Base-by-base conservation (phyloP, 2,797 vertebrate species). In the Gallinago nigripennis region DNA sequence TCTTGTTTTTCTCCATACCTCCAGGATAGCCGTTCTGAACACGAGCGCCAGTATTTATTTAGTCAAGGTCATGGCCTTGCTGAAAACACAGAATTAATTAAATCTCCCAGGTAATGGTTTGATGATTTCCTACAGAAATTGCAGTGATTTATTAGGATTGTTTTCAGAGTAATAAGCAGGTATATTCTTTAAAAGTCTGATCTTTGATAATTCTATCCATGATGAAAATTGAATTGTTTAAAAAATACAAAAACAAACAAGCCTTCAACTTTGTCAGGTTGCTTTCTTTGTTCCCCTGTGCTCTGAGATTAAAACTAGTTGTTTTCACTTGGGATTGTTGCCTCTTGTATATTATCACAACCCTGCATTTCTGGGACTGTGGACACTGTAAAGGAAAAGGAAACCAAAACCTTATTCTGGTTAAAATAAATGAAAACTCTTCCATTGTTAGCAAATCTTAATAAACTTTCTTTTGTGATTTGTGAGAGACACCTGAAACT, bases 21-120 rank as follows among this genome's bases (percentile, higher is more conserved):
- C 53, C 90, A 99, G 99, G 99, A 99, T 7, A 98, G 99, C 28
- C 99, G 98, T 58, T 99, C 99, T 0, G 99, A 99, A 91, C 99
- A 99, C 0, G 99, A 99, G 90, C 98, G 98, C 68, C 99, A 99
- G 97, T 99, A 99, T 97, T 98, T 99, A 92, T 99, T 98, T 96
- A 99, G 99, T 93, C 99, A 99, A 97, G 98, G 98, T 3, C 98
- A 97, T 28, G 98, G 98, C 4, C 95, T 98, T 51, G 97, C 98
- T 0, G 98, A 99, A 92, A 99, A 99, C 97, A 99, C 98, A 0
- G 99, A 99, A 89, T 98, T 99, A 68, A 98, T 99, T 94, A 99
- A 99, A 98, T 99, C 99, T 28, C 98, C 99, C 60, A 99, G 99
- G 99, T 99, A 97, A 92, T 88, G 46, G 15, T 73, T 75, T 94